Evolutionary conservation across 1,140 invertebrate genomes (phyloP).

Genomic region (Drosophila trapezifrons): DNA sequence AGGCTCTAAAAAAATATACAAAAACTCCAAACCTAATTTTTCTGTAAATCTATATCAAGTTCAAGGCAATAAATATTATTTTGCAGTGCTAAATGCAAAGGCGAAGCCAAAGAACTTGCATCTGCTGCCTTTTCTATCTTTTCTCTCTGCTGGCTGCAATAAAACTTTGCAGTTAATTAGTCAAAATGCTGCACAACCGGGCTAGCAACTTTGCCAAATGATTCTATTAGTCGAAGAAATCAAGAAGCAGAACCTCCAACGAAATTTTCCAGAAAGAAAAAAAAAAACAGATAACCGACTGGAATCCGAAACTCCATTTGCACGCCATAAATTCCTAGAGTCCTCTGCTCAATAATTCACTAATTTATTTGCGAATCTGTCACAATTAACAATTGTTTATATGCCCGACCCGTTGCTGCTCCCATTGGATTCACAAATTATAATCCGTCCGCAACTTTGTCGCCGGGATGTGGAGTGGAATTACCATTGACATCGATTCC

Average conservation of each 20-base stretch:
- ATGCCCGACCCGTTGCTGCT: constrained; percentile 30
- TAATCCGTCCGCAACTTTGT: constrained; percentile 36
- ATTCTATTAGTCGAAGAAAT: constrained; percentile 56
- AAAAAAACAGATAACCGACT: constrained; percentile 5
- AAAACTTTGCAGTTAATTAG: constrained; percentile 81
- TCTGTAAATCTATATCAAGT: neutral
- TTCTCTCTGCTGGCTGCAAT: constrained; percentile 41
- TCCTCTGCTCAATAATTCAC: constrained; percentile 28
- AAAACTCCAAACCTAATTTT: neutral
- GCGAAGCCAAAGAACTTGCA: constrained; percentile 26
- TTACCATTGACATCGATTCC: neutral
- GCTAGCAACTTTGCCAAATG: constrained; percentile 66
- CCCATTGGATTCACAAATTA: constrained; percentile 38
- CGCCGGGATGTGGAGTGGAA: constrained; percentile 14
- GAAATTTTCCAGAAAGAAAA: constrained; percentile 12
- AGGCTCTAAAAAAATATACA: too few species aligned
- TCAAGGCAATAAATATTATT: neutral
- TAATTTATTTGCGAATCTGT: constrained; percentile 25
- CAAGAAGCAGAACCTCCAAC: constrained; percentile 26
- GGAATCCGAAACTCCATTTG: constrained; percentile 33
- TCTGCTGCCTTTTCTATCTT: constrained; percentile 29
- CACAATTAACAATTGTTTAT: constrained; percentile 52
- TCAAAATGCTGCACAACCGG: constrained; percentile 77
- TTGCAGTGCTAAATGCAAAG: constrained; percentile 15
- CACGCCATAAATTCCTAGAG: constrained; percentile 44